Evolutionary conservation across 2,888 invertebrate species (phyloP).

Genomic region (Agrypnus murinus): DNA sequence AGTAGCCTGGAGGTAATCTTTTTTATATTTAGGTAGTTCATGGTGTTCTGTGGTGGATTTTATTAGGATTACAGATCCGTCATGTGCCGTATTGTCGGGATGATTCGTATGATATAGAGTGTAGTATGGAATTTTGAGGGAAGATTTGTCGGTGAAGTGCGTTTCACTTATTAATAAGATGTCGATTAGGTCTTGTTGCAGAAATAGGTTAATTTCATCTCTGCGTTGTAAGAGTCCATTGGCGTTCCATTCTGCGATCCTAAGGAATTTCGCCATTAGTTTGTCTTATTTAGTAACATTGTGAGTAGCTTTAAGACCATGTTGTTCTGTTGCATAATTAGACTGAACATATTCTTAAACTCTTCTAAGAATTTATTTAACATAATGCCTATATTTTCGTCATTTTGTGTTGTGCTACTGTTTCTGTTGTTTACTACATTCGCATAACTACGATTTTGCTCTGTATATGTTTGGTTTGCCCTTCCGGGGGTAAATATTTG

Average conservation of each 20-base stretch:
- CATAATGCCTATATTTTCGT: not conserved
- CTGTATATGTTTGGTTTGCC: too few species aligned
- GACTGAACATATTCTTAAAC: constrained; percentile 3
- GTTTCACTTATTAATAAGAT: constrained; percentile 34
- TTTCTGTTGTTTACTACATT: too few species aligned
- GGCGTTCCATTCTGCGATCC: constrained; percentile 14
- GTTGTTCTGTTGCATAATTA: constrained; percentile 32
- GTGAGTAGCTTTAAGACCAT: constrained; percentile 35
- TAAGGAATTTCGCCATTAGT: constrained; percentile 12
- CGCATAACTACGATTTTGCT: too few species aligned
- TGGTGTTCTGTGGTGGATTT: constrained; percentile 21
- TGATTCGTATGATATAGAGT: constrained; percentile 26
- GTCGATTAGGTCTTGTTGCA: constrained; percentile 16
- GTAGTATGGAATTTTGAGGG: constrained; percentile 18
- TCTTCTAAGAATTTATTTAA: too few species aligned
- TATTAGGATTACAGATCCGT: constrained; percentile 23
- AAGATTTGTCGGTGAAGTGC: too few species aligned
- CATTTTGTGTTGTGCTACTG: too few species aligned
- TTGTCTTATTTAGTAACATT: constrained; percentile 25
- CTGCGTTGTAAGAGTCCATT: too few species aligned
- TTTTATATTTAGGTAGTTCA: too few species aligned
- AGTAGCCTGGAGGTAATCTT: too few species aligned
- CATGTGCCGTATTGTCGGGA: too few species aligned
- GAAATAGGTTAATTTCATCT: too few species aligned
- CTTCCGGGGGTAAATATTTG: too few species aligned